A percentile compares a stretch with the other conserved stretches of the same genome.
Evolutionary conservation across 2,888 invertebrate species (phyloP).

Genomic region (Morinoia aosen): DNA sequence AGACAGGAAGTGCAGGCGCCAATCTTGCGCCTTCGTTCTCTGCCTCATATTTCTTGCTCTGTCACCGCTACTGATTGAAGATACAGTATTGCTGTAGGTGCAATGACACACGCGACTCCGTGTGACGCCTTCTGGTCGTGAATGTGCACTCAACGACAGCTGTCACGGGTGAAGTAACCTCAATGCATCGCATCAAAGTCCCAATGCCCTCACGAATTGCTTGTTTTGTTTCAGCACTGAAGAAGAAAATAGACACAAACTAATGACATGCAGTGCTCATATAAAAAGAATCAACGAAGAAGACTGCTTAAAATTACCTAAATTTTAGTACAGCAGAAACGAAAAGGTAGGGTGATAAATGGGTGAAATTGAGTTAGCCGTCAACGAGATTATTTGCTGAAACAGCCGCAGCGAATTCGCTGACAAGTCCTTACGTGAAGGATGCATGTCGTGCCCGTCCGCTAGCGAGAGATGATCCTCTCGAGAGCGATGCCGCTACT

Average conservation of each 20-base stretch:
- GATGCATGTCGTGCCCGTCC: not conserved
- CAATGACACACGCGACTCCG: not conserved
- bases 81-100: not conserved
- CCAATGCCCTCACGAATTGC: not conserved
- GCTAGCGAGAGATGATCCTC: not conserved
- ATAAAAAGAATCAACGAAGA: too few relatives aligned
- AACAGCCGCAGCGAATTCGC: not conserved
- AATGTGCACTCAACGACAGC: not conserved
- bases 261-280: too few relatives aligned
- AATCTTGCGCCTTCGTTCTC: slow-evolving; percentile 7
- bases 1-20: not conserved
- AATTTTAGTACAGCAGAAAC: too few relatives aligned
- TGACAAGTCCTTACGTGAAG: not conserved
- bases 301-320: too few relatives aligned
- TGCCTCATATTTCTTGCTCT: not conserved
- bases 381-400: not conserved
- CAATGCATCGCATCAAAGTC: not conserved
- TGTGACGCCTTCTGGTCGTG: not conserved
- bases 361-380: not conserved
- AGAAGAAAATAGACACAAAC: too few relatives aligned
- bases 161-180: not conserved
- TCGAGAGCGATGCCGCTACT: not conserved
- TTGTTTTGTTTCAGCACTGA: too few relatives aligned
- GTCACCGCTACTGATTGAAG: not conserved
- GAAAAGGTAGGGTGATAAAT: not conserved